Conservation (phyloP, 2,797 vertebrate genomes). For the Clarias platycephalus region DNA sequence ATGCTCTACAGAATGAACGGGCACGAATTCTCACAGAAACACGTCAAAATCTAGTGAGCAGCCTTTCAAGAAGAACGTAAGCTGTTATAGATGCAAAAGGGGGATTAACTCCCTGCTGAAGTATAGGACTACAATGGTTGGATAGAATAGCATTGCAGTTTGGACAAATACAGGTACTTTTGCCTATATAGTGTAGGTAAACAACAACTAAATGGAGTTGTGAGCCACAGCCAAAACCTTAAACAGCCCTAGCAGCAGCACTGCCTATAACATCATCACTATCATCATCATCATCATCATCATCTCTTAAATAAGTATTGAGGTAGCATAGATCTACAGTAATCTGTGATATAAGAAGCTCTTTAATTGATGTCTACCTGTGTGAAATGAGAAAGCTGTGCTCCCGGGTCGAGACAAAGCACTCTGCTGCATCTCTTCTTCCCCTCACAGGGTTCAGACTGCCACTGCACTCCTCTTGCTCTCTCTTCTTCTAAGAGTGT, state of each 20-base stretch:
- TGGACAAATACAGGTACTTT: no score
- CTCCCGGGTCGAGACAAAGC: slow-evolving; percentile 38
- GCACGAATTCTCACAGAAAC: no score
- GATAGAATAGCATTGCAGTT: no score
- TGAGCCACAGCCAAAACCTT: background rate
- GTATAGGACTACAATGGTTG: no score
- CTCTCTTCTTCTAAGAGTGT: slow-evolving; percentile 53
- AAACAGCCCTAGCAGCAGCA: background rate
- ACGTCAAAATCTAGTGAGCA: no score
- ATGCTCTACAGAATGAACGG: no score
- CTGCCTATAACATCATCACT: background rate
- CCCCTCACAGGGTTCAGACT: slow-evolving; percentile 43
- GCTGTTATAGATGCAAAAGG: no score
- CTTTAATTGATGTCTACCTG: slow-evolving; percentile 57
- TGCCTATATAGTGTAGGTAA: background rate
- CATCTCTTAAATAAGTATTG: background rate
- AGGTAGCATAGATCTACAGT: background rate
- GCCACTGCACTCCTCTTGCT: slow-evolving; percentile 52
- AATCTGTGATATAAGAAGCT: background rate
- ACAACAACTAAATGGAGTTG: background rate
- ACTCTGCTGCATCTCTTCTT: slow-evolving; percentile 54
- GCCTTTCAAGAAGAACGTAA: no score
- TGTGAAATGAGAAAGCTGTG: slow-evolving; percentile 41
- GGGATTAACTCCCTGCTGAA: no score
- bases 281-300: background rate